These are phyloP conservation scores for Oncorhynchus masou DNA, from an alignment of 2,113 vertebrate species.

Conservation along the genomic window DNA sequence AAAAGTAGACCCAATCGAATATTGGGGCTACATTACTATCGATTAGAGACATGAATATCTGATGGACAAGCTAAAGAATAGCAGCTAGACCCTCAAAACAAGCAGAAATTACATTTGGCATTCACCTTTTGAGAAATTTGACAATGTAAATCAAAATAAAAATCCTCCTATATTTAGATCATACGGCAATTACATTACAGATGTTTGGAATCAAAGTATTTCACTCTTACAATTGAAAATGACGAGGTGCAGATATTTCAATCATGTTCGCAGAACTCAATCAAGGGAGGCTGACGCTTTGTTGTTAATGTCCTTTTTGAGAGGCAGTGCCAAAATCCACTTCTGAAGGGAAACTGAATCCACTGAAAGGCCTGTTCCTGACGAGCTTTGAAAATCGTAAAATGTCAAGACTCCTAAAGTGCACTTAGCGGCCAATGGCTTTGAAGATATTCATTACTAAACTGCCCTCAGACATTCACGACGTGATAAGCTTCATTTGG, in stretches of 20 bases:
- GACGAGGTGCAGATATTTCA: not conserved
- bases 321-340: not conserved
- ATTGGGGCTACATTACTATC: too few species aligned
- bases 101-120: too few species aligned
- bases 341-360: conserved; percentile 18
- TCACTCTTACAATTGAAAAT: not conserved
- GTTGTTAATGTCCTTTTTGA: not conserved
- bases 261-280: not conserved
- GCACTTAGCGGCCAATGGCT: not conserved
- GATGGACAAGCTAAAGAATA: too few species aligned
- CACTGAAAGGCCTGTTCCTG: not conserved
- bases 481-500: too few species aligned
- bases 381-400: not conserved
- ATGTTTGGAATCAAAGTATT: not conserved
- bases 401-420: conserved; percentile 32
- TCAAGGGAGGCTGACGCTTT: not conserved
- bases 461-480: too few species aligned
- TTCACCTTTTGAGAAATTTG: too few species aligned
- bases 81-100: too few species aligned
- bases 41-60: too few species aligned
- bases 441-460: not conserved
- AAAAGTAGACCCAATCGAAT: too few species aligned
- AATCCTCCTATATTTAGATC: too few species aligned
- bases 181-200: too few species aligned
- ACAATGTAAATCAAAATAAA: too few species aligned